Conservation (phyloP, 2,113 vertebrate species). For the Thamnophis sirtalis region DNA sequence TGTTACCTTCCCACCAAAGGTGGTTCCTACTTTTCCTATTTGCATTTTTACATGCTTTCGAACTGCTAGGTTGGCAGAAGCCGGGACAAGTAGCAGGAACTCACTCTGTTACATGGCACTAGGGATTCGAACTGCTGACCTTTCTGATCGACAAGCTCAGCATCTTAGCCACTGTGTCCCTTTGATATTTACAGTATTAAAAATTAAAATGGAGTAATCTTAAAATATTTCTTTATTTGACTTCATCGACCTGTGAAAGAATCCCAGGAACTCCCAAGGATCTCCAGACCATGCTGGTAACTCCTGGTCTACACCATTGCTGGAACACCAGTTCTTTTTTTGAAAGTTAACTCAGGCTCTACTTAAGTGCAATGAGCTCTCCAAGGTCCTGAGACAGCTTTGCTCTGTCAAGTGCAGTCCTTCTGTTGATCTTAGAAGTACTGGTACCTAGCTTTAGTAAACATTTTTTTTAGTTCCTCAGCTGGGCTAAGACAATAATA, state of each 20-base stretch:
- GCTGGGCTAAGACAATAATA: not conserved
- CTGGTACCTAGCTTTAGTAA: not conserved
- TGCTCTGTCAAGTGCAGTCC: not conserved
- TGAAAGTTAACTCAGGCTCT: not conserved
- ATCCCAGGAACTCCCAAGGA: not conserved
- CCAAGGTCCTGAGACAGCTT: not conserved
- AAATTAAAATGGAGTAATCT: not conserved
- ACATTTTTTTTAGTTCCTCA: not conserved
- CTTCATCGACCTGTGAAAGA: not conserved
- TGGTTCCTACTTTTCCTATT: too few species aligned
- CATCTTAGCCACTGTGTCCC: too few species aligned
- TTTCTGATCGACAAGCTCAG: too few species aligned
- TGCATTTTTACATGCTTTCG: too few species aligned
- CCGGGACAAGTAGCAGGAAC: too few species aligned
- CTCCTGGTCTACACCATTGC: not conserved
- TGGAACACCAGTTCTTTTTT: not conserved
- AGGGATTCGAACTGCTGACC: too few species aligned
- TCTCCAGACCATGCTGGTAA: not conserved
- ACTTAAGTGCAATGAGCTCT: not conserved
- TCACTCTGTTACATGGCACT: too few species aligned
- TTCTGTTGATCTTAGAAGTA: not conserved
- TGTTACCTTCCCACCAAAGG: too few species aligned
- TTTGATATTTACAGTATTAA: not conserved
- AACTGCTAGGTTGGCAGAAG: too few species aligned
- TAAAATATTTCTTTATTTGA: not conserved